These are phyloP conservation scores for Drosophila persimilis DNA, from an alignment of 1,140 invertebrate genomes.

Conservation along the genomic window DNA sequence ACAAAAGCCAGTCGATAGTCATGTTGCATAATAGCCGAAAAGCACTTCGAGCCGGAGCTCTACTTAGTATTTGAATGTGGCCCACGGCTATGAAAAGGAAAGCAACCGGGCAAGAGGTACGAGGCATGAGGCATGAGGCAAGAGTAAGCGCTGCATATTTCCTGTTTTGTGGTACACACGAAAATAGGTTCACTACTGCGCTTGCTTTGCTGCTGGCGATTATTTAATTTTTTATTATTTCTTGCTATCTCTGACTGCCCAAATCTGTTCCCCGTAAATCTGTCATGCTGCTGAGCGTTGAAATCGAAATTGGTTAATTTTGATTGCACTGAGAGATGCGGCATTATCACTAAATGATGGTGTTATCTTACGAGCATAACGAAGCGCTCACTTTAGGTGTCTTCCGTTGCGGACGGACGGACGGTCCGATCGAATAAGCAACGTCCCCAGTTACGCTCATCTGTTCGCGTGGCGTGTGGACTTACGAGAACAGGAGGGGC, in stretches of 20 bases:
- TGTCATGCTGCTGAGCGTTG: constrained; percentile 19
- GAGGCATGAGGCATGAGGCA: constrained; percentile 7
- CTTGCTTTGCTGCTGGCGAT: constrained; percentile 1
- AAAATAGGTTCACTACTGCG: constrained; percentile 28
- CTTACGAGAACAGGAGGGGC: no score
- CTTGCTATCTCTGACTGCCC: constrained; percentile 9
- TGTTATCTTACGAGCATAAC: no score
- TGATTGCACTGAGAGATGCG: constrained; percentile 1
- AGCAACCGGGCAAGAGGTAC: constrained; percentile 22
- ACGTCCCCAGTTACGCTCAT: no score
- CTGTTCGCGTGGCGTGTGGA: no score
- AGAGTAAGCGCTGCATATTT: constrained; percentile 47
- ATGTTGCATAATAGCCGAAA: constrained; percentile 51
- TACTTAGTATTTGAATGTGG: constrained; percentile 54
- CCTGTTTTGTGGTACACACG: constrained; percentile 44
- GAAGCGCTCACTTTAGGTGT: no score
- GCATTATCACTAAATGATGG: no score
- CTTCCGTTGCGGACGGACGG: no score
- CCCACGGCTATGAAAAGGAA: constrained; percentile 32
- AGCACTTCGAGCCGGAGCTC: constrained; percentile 36
- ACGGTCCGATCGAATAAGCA: no score
- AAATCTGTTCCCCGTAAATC: constrained; percentile 12
- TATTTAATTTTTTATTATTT: constrained; percentile 38
- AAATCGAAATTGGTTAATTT: constrained; percentile 32
- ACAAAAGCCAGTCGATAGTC: constrained; percentile 41